Evolutionary conservation across 2,113 vertebrate species (phyloP).

Genomic region (Empidonax traillii): DNA sequence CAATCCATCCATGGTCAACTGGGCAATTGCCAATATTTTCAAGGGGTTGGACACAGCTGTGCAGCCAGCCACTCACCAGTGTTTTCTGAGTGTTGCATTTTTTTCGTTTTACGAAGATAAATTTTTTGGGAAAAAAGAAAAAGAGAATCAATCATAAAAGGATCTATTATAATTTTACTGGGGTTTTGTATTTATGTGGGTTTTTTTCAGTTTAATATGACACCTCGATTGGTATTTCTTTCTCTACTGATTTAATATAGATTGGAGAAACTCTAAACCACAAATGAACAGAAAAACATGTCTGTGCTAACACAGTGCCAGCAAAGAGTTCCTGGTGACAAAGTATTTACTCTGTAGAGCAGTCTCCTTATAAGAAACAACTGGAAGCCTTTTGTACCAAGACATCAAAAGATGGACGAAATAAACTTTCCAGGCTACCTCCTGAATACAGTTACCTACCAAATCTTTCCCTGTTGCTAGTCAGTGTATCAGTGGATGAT

Average conservation of each 20-base stretch:
- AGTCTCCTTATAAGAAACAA: neutral
- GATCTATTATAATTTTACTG: neutral
- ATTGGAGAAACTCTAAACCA: neutral
- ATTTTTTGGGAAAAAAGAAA: neutral
- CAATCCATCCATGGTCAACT: neutral
- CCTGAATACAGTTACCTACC: neutral
- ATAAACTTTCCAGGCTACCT: conserved; percentile 3
- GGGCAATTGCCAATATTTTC: neutral
- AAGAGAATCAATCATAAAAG: neutral
- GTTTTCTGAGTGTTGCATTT: neutral
- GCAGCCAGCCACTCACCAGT: neutral
- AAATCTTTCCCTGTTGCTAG: neutral
- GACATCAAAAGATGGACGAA: neutral
- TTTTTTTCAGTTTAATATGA: neutral
- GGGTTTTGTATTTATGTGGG: no score
- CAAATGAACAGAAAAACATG: neutral
- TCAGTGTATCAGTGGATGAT: neutral
- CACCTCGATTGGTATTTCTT: neutral
- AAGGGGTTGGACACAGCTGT: neutral
- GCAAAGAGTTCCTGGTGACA: neutral
- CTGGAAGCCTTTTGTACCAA: conserved; percentile 11
- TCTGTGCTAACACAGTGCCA: neutral
- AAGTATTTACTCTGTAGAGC: neutral
- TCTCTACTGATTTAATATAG: neutral
- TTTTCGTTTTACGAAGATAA: neutral